Conservation (phyloP, 2,113 vertebrate genomes). For the Caranx melampygus region DNA sequence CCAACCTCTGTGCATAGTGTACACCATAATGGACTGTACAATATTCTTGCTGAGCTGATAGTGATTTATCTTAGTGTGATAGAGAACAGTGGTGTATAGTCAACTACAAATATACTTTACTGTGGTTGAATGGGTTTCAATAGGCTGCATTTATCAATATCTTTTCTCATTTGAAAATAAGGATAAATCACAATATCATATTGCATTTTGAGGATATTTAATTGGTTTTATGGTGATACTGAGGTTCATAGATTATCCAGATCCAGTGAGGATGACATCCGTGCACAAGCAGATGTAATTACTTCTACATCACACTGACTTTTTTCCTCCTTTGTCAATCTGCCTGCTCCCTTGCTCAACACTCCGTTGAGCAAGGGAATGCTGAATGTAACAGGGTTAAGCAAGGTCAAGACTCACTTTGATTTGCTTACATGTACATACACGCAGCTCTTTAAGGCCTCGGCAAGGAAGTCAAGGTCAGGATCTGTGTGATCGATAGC, state of each 20-base stretch:
- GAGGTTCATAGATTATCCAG: not conserved
- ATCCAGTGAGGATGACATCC: not conserved
- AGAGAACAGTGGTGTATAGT: not conserved
- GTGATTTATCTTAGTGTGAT: slow-evolving; percentile 33
- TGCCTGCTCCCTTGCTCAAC: not conserved
- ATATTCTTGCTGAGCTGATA: not conserved
- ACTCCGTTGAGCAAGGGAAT: not conserved
- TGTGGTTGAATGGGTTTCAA: not conserved
- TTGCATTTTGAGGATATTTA: not conserved
- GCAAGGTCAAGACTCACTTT: slow-evolving; percentile 23
- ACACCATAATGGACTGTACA: slow-evolving; percentile 10
- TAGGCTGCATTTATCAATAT: not conserved
- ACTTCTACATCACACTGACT: not conserved
- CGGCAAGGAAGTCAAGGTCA: slow-evolving; percentile 30
- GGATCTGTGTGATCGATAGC: slow-evolving; percentile 46
- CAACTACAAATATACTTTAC: not conserved
- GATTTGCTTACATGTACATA: slow-evolving; percentile 32
- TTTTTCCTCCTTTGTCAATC: slow-evolving; percentile 12
- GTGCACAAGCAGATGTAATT: not conserved
- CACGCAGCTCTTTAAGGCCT: slow-evolving; percentile 16
- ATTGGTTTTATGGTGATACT: not conserved
- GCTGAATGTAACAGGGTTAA: slow-evolving; percentile 12
- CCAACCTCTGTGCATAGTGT: not conserved
- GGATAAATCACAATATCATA: not conserved
- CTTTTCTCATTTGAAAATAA: not conserved